Evolutionary conservation across 1,140 invertebrate species (phyloP).

Genomic region (Papilio machaon): DNA sequence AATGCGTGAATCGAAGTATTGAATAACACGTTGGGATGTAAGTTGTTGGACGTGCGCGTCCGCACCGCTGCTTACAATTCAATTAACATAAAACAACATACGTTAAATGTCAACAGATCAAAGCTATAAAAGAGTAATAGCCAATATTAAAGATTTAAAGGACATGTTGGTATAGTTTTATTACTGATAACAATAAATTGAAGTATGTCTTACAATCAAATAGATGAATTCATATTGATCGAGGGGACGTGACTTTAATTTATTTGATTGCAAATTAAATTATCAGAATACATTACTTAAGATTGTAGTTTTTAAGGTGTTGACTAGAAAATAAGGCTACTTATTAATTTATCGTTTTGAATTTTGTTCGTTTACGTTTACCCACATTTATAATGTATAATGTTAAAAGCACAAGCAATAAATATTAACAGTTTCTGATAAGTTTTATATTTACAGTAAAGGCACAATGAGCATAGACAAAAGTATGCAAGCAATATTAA

Average conservation of each 20-base stretch:
- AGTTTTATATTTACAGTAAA: no score
- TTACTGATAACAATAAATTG: not conserved
- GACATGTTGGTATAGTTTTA: not conserved
- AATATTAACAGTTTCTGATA: no score
- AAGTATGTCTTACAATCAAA: not conserved
- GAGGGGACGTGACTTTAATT: not conserved
- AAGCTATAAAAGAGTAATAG: conserved; percentile 19
- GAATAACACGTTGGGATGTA: not conserved
- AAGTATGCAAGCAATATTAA: no score
- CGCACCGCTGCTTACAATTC: conserved; percentile 36
- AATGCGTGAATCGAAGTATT: conserved; percentile 33
- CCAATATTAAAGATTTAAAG: conserved; percentile 28
- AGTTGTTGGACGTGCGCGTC: conserved; percentile 19
- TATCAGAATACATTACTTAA: not conserved
- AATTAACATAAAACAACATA: conserved; percentile 19
- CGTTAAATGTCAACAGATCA: conserved; percentile 33
- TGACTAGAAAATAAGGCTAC: not conserved
- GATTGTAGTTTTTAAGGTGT: not conserved
- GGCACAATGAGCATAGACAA: no score
- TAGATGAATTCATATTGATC: not conserved
- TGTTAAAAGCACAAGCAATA: no score
- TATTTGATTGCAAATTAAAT: not conserved
- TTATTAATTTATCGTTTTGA: not conserved
- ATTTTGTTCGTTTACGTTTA: not conserved
- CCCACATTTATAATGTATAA: no score